Percentiles rank a stretch among this genome's conserved stretches.
Conservation (phyloP, 2,888 invertebrate genomes). For the Troides aeacus region DNA sequence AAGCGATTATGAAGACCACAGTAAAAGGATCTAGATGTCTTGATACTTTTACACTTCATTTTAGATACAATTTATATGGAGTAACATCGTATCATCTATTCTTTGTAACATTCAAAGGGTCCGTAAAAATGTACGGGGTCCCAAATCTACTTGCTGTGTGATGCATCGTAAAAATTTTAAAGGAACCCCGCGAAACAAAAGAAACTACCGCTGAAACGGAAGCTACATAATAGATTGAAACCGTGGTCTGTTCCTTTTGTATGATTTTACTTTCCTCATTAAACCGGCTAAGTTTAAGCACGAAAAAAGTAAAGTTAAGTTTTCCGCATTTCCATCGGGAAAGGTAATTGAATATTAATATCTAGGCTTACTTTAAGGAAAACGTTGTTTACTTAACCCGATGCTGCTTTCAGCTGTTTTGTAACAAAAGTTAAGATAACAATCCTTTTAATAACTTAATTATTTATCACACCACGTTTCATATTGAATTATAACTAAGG, state of each 20-base stretch:
- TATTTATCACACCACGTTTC: no score
- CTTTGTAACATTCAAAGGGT: conserved; percentile 7
- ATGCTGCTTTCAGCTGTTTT: not conserved
- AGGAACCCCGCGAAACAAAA: conserved; percentile 21
- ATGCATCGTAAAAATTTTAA: conserved; percentile 26
- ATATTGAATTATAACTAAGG: no score
- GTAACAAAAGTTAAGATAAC: not conserved
- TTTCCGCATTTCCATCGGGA: not conserved
- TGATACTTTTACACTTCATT: no score
- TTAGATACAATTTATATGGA: not conserved
- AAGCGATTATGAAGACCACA: no score
- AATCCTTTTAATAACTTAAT: no score
- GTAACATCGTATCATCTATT: conserved; percentile 13
- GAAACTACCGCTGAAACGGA: conserved; percentile 18
- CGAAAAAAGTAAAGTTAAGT: not conserved
- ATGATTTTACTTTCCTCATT: conserved; percentile 19
- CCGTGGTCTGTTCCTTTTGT: conserved; percentile 16
- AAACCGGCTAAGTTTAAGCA: conserved; percentile 6
- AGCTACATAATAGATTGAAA: conserved; percentile 27
- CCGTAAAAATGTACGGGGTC: conserved; percentile 14
- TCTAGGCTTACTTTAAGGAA: not conserved
- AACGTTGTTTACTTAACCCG: not conserved
- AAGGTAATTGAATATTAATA: not conserved
- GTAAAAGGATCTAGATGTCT: no score
- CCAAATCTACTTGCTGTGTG: conserved; percentile 14